These are phyloP conservation scores for Okamejei kenojei DNA, from an alignment of 2,797 vertebrate genomes.

Conservation along the genomic window DNA sequence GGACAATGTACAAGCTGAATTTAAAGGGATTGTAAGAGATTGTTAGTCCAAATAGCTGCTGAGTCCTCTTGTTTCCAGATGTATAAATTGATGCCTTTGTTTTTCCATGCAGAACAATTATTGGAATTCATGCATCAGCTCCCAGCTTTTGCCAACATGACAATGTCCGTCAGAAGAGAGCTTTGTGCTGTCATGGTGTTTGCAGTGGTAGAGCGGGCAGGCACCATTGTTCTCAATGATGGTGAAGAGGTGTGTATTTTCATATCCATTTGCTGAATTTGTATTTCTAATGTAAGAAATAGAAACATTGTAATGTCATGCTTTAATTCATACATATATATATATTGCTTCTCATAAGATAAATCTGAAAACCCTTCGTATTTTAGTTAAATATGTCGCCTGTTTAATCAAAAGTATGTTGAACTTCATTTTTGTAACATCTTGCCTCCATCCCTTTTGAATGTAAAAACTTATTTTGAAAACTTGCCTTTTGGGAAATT, in stretches of 20 bases:
- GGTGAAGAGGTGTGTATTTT: slow-evolving; percentile 82
- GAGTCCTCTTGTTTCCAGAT: slow-evolving; percentile 8
- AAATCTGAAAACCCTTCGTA: not conserved
- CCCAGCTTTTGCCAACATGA: slow-evolving; percentile 98
- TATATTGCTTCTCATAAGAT: not conserved
- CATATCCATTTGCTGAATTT: not conserved
- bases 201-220: slow-evolving; percentile 91
- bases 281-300: not conserved
- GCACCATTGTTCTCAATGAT: slow-evolving; percentile 91
- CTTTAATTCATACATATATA: not conserved
- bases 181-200: slow-evolving; percentile 98
- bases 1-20: not conserved
- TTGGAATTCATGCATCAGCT: slow-evolving; percentile 99
- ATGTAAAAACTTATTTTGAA: not conserved
- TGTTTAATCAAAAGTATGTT: not conserved
- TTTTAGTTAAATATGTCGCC: not conserved
- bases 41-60: not conserved
- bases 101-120: slow-evolving; percentile 78
- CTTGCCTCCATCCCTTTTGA: no score
- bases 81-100: not conserved
- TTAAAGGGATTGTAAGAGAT: not conserved
- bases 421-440: no score
- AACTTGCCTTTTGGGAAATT: slow-evolving; percentile 1
- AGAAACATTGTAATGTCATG: not conserved
- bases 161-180: slow-evolving; percentile 95